Base-by-base conservation (phyloP, 2,888 invertebrate species). In the Cataglyphis albicans region DNA sequence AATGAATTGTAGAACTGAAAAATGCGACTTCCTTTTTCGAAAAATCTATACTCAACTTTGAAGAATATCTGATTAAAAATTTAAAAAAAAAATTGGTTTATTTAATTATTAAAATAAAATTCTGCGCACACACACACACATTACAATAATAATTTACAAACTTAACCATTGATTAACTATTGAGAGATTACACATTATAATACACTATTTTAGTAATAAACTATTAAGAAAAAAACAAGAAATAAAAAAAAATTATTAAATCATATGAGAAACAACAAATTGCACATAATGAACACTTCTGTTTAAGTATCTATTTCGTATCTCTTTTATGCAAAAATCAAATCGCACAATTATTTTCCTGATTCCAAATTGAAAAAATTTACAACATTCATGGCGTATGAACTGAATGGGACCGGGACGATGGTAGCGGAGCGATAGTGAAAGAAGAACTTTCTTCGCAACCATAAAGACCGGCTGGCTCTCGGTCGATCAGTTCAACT, bases 391-490 rank as follows among this genome's bases (percentile, higher is more conserved):
- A 29, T 41, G 25, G 65, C 59, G 44, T 63, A 85, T 87, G 83
- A 85, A 85, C 81, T 82, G 86, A 90, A 90, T 84, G 84, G 86
- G 55, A 82, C n/a, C 48, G 76, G 83, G 10, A 10, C 55, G 82
- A 89, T 84, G 83, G 86, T 83, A 41, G 78, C 86, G 72, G 81
- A 73, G 32, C 78, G 81, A 83, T 72, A 87, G 90, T 89, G 89
- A 90, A 90, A 90, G 82, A 84, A 91, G 92, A 93, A 94, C 93
- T 94, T 94, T 94, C 93, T 92, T 93, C 90, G 89, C 64, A 85
- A 87, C 88, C 87, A 88, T 84, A 84, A 89, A 88, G 89, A 82
- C 88, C 85, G 85, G 85, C 88, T 89, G 73, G 84, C 87, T 84
- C 87, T 86, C 83, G 87, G 83, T 89, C 85, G 87, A 86, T 89